Evolutionary conservation across 2,888 invertebrate genomes (phyloP).

Genomic region (Lacanobia wlatinum): DNA sequence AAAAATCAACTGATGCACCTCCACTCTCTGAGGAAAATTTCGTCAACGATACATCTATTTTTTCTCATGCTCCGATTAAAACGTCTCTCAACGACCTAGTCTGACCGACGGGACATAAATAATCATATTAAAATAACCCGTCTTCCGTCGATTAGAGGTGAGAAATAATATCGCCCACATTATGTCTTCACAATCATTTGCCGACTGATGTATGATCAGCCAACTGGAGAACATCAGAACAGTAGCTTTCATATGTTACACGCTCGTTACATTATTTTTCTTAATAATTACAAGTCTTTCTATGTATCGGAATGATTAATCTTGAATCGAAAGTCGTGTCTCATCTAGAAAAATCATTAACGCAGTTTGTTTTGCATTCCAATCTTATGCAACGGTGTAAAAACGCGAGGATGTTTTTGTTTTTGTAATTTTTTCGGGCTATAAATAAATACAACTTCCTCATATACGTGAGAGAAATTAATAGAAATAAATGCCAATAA

Average conservation of each 20-base stretch:
- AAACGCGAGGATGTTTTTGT: conserved; percentile 14
- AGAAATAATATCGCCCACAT: conserved; percentile 65
- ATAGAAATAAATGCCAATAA: conserved; percentile 38
- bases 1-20: conserved; percentile 36
- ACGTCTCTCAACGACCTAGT: conserved; percentile 60
- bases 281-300: conserved; percentile 25
- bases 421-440: conserved; percentile 14
- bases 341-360: conserved; percentile 38
- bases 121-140: conserved; percentile 67
- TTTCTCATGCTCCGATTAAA: conserved; percentile 61
- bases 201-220: conserved; percentile 53
- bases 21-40: conserved; percentile 30
- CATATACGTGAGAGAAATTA: conserved; percentile 23
- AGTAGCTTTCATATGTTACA: conserved; percentile 51
- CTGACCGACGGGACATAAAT: conserved; percentile 67
- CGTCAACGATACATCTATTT: conserved; percentile 51
- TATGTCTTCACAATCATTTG: conserved; percentile 62
- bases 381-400: conserved; percentile 43
- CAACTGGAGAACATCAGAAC: conserved; percentile 43
- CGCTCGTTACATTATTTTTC: conserved; percentile 40
- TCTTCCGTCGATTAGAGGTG: conserved; percentile 67
- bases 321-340: conserved; percentile 42
- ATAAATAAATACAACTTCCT: conserved; percentile 50
- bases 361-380: conserved; percentile 28
- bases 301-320: conserved; percentile 28